Base-by-base conservation (phyloP, 2,113 vertebrate species). In the Oreochromis spilurus region DNA sequence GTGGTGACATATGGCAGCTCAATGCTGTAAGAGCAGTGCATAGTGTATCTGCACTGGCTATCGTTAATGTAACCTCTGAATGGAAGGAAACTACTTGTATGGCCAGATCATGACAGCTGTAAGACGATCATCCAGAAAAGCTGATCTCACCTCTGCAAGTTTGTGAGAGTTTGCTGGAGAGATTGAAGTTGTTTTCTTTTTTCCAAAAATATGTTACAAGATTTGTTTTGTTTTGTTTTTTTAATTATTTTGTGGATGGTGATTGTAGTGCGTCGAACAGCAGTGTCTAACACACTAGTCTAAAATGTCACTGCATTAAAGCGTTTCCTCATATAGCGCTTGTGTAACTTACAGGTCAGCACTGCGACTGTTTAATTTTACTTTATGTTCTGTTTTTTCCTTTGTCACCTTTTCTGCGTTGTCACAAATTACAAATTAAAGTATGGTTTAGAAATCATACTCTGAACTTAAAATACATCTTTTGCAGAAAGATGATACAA, bases 1-100 rank as follows among this genome's bases (percentile, higher is more conserved):
- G 31, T 67, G 86, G 85, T 83, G 81, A 88, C 53, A 62, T 88
- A 83, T 83, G 75, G 29, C 79, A 62, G 55, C 12, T 24, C 62
- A 84, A 60, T 29, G 67, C 75, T 19, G 70, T 8, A 50, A 2
- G 31, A 43, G 84, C 62, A 82, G 62, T 57, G 67, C 45, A 9
- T 57, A 31, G 26, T 82, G 31, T 53, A 54, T 50, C 16, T 50
- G 1, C 2, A 5, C 16, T 26, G 67, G 24, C 21, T 31, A 50
- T 75, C 50, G 24, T 50, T 50, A 50, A 19, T 50, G 24, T 29
- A 75, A 48, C 43, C 43, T 75, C 24, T 75, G 70, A 75, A 75
- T 50, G 24, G 24, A 50, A 50, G 9, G 43, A 0, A 29, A 75
- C 62, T 67, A 14, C 62, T 0, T 67, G n/a, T 21, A 67, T 67